Conservation (phyloP, 2,113 vertebrate genomes). For the Varanus komodoensis region DNA sequence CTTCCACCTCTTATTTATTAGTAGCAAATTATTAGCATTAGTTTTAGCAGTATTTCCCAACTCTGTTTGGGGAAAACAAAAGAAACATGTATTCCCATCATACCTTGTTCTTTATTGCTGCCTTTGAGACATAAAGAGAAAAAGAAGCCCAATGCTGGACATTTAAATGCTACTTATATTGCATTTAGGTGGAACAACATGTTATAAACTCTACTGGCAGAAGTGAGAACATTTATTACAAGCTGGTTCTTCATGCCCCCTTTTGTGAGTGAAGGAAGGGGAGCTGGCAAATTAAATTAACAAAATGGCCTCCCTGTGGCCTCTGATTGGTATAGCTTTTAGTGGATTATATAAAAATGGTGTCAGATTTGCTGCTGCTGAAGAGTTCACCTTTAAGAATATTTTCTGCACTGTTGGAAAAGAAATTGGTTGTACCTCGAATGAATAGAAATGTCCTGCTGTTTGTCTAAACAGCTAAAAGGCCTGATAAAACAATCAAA, state of each 20-base stretch:
- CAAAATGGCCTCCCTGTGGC: conserved; percentile 29
- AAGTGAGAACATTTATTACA: conserved; percentile 37
- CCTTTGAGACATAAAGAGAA: conserved; percentile 11
- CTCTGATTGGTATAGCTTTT: conserved; percentile 40
- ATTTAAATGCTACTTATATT: conserved; percentile 41
- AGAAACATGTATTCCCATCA: conserved; percentile 2
- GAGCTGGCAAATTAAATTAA: conserved; percentile 49
- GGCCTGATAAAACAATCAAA: conserved; percentile 48
- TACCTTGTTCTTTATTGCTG: neutral
- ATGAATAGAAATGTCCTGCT: conserved; percentile 55
- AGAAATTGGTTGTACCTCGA: conserved; percentile 48
- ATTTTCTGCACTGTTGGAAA: conserved; percentile 63
- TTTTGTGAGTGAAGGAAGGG: conserved; percentile 30
- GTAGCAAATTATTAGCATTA: neutral
- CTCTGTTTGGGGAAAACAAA: neutral
- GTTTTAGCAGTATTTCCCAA: neutral
- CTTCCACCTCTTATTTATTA: conserved; percentile 10
- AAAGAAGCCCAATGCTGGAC: neutral
- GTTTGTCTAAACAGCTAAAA: conserved; percentile 61
- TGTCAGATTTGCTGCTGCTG: conserved; percentile 52
- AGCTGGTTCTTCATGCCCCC: neutral
- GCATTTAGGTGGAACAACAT: conserved; percentile 36
- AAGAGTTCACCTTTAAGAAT: conserved; percentile 51
- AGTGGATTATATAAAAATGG: conserved; percentile 44
- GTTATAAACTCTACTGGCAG: conserved; percentile 43